These are phyloP conservation scores for Drosophila grimshawi DNA, from an alignment of 1,140 invertebrate species.

Conservation along the genomic window DNA sequence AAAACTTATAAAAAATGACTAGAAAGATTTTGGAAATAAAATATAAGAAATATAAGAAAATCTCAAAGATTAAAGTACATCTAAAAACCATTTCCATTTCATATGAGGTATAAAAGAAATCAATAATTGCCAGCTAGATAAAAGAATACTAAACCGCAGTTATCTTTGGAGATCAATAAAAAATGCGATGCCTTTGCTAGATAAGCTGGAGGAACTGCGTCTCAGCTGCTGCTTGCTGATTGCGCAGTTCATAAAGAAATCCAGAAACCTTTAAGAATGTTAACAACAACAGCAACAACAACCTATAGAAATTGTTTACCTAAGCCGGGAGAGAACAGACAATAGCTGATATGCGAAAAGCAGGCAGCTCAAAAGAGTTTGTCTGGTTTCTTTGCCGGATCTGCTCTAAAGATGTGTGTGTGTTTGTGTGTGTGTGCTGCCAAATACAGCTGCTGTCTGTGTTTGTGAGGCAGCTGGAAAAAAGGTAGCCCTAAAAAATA, in stretches of 20 bases:
- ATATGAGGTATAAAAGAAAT: too few species aligned
- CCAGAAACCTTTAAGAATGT: background rate
- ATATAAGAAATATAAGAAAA: too few species aligned
- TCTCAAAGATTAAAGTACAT: too few species aligned
- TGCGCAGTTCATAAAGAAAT: conserved; percentile 5
- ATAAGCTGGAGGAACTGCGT: background rate
- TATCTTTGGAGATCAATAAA: background rate
- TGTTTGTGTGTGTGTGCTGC: conserved; percentile 3
- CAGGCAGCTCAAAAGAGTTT: conserved; percentile 36
- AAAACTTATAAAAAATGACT: background rate
- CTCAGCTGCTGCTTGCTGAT: conserved; percentile 1
- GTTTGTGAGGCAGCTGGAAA: conserved; percentile 18
- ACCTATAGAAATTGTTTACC: conserved; percentile 12
- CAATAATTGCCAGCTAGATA: background rate
- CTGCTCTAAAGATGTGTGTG: conserved; percentile 5
- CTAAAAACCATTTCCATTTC: too few species aligned
- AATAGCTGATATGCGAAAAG: conserved; percentile 59
- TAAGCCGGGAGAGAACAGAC: background rate
- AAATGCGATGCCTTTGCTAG: background rate
- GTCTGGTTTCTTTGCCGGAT: conserved; percentile 36
- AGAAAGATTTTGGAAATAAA: background rate
- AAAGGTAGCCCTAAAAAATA: conserved; percentile 2
- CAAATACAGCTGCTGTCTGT: conserved; percentile 68
- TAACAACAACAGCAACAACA: background rate
- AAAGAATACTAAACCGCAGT: background rate